Evolutionary conservation across 2,797 vertebrate genomes (phyloP), one percentile per base, ranked within the genome.

Genomic region (Petrocephalus sullivani): DNA sequence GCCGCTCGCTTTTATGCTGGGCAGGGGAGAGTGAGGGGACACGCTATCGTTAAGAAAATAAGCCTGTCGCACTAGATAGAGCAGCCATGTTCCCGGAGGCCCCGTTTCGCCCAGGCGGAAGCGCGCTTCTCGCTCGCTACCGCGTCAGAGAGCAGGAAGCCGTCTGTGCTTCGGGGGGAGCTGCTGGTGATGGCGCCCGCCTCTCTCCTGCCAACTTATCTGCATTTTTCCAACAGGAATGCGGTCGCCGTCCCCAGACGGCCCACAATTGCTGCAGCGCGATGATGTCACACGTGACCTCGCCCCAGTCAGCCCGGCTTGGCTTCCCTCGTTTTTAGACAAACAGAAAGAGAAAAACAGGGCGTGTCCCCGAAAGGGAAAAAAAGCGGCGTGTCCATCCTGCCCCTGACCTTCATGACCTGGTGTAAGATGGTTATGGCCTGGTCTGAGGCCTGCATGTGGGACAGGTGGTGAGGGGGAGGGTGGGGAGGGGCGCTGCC

Each of bases 21-120:
- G 23, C 2, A 2, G 23, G 3, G n/a, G 61, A n/a, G 61, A 16
- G 7, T 4, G 3, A 14, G 64, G 28, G 33, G 33, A 23, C 23
- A 19, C 87, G 88, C 93, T 96, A 95, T 96, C 95, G 91, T 91
- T 94, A 94, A 92, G 92, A 91, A 96, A 96, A 96, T 94, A 95
- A 64, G 93, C 92, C 92, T 94, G 93, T 85, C 92, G 90, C 78
- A 88, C 91, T 90, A 94, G 94, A 95, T 95, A 94, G 93, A 91
- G 90, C 75, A 53, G 54, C 61, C 89, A 88, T 90, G 88, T 81
- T 87, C 85, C 84, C 23, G 60, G 60, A 88, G 58, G 85, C 67
- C 60, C 88, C 89, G 75, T 86, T 90, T 89, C 91, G 91, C 92
- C 92, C 91, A 90, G 86, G 60, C 56, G 89, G 91, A 90, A 90